These are phyloP conservation scores for Raja brachyura DNA, from an alignment of 2,113 vertebrate species.

Conservation along the genomic window DNA sequence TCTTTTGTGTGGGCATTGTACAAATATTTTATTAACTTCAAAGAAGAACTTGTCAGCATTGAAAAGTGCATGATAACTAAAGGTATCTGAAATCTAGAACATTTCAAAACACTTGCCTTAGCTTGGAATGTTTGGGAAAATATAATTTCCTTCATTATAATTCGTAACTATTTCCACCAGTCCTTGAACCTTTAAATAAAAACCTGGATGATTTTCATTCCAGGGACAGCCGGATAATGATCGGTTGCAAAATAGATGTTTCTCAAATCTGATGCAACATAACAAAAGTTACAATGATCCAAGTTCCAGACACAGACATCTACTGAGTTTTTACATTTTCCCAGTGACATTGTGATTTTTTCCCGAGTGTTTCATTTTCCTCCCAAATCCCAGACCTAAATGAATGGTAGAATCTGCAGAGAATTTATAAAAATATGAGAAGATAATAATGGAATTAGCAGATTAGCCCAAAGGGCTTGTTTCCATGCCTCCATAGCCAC, in stretches of 20 bases:
- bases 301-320: too few relatives aligned
- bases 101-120: not conserved
- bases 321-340: too few relatives aligned
- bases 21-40: slow-evolving; percentile 89
- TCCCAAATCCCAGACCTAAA: too few relatives aligned
- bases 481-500: too few relatives aligned
- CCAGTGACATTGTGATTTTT: too few relatives aligned
- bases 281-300: too few relatives aligned
- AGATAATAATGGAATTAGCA: too few relatives aligned
- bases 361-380: too few relatives aligned
- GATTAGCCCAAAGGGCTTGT: too few relatives aligned
- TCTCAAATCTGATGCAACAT: not conserved
- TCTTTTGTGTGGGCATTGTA: slow-evolving; percentile 96
- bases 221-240: not conserved
- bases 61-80: slow-evolving; percentile 81
- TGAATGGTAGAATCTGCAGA: too few relatives aligned
- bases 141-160: not conserved
- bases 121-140: not conserved
- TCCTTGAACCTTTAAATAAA: not conserved
- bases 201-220: not conserved
- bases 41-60: slow-evolving; percentile 80
- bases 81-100: slow-evolving; percentile 51
- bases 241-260: not conserved
- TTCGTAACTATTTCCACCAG: not conserved
- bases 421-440: too few relatives aligned